Evolutionary conservation across 2,113 vertebrate species (phyloP), one percentile per base, ranked within the genome.

Genomic region (Heteronetta atricapilla): DNA sequence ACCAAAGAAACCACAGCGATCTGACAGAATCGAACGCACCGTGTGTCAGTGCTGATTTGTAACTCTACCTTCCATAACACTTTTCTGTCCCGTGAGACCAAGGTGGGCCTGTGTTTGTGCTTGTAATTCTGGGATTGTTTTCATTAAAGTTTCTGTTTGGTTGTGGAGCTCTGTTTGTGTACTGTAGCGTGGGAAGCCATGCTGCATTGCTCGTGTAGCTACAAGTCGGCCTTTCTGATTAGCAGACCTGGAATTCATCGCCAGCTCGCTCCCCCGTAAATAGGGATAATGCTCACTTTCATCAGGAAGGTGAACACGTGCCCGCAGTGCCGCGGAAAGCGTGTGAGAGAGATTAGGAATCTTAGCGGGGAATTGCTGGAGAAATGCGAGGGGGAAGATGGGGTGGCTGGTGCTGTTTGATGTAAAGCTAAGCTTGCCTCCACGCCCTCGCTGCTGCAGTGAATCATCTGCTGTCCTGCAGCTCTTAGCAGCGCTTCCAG

Each of bases 41-140:
- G 23, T 22, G 23, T 3, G 38, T 34, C 14, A 16, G 62, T 23
- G 16, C 50, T 40, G 46, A 11, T 23, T 15, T 59, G 83, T n/a
- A 59, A 3, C 46, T 8, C 1, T 17, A 5, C 28, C 28, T 74
- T 33, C 64, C 28, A 0, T 2, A 2, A 6, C 0, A 2, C 11
- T 58, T 29, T 60, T 5, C 23, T 82, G 7, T n/a, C 31, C 29
- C 40, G 4, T 26, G 77, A 31, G 8, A 4, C 13, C 17, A 56
- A 3, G 2, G 4, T 0, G 63, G 60, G 50, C 73, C 62, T 62
- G 8, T 42, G 38, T 8, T 25, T 59, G 48, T 44, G 42, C 52
- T 59, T 25, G 46, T 21, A 5, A 2, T 18, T 44, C 74, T 36
- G 7, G 1, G 29, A 0, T 5, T 17, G 68, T 2, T 52, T 63